These are phyloP conservation scores for Kryptolebias marmoratus DNA, from an alignment of 2,113 vertebrate genomes.

Conservation along the genomic window DNA sequence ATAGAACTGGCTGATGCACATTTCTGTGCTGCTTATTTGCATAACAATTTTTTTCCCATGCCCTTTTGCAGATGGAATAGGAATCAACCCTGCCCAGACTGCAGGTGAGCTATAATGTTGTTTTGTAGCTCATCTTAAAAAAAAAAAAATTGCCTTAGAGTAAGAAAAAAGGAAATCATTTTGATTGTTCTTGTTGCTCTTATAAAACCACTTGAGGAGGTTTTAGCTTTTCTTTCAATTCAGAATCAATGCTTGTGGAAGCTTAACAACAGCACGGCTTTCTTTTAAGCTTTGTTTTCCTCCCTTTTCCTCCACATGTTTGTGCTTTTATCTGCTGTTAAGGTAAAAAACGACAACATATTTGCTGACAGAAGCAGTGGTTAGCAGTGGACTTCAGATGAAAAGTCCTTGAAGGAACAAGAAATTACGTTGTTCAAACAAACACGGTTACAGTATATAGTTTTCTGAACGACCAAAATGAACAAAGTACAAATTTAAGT, in stretches of 20 bases:
- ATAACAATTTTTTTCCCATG: slow-evolving; percentile 6
- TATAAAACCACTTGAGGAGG: not conserved
- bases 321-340: too few relatives aligned
- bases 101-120: slow-evolving; percentile 73
- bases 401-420: too few relatives aligned
- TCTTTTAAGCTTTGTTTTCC: not conserved
- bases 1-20: slow-evolving; percentile 3
- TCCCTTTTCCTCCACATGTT: not conserved
- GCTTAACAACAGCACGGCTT: slow-evolving; percentile 1
- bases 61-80: slow-evolving; percentile 78
- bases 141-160: not conserved
- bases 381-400: too few relatives aligned
- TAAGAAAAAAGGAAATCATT: not conserved
- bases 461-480: too few relatives aligned
- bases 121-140: not conserved
- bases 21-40: slow-evolving; percentile 19
- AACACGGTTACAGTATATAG: too few relatives aligned
- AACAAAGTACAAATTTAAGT: too few relatives aligned
- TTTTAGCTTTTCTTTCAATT: not conserved
- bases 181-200: not conserved
- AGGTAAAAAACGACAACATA: too few relatives aligned
- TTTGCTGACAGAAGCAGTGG: too few relatives aligned
- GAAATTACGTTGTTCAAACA: too few relatives aligned
- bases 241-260: not conserved
- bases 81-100: slow-evolving; percentile 83